Evolutionary conservation across 2,888 invertebrate genomes (phyloP), one percentile per base, ranked within the genome.

Genomic region (Oscheius sp.): DNA sequence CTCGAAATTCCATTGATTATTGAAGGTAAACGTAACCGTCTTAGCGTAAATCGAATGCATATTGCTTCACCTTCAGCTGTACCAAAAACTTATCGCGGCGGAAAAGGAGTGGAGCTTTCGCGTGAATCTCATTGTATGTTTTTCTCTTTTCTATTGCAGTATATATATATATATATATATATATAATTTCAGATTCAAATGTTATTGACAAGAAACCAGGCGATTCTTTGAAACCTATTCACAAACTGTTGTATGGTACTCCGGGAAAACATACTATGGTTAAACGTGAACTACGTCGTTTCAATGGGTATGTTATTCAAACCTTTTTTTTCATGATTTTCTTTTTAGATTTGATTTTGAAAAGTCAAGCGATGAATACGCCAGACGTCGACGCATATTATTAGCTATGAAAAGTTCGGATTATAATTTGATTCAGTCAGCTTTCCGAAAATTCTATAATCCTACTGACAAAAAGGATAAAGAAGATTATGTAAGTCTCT

Each of bases 281-380:
- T 14, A 59, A 59, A 26, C 38, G 14, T n/a, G 59, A 59, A 2
- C n/a, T 59, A 5, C 20, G 44, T n/a, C 14, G 17, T 4, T 59
- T 59, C 24, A 59, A 20, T 30, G 59, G 59, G 56, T 56, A 56
- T 20, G 32, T n/a, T n/a, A n/a, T n/a, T n/a, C 26, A 9, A 56
- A 3, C 3, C 14, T 56, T 12, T 44, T 17, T 6, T n/a, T 33
- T 44, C 32, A 3, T 30, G 26, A 24, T 56, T n/a, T 9, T 2
- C 26, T 9, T 3, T 56, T 30, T 56, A 56, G 56, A 30, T 59
- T 59, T 28, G 8, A 36, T 17, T 59, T 59, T 44, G 24, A 36
- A 8, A 28, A 59, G 44, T 2, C 38, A 12, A 44, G 33, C 20
- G 24, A 14, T 20, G 59, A 59, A 4, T 59, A 38, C 30, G 28